Base-by-base conservation (phyloP, 2,113 vertebrate species). In the Plecturocebus donacophilus region DNA sequence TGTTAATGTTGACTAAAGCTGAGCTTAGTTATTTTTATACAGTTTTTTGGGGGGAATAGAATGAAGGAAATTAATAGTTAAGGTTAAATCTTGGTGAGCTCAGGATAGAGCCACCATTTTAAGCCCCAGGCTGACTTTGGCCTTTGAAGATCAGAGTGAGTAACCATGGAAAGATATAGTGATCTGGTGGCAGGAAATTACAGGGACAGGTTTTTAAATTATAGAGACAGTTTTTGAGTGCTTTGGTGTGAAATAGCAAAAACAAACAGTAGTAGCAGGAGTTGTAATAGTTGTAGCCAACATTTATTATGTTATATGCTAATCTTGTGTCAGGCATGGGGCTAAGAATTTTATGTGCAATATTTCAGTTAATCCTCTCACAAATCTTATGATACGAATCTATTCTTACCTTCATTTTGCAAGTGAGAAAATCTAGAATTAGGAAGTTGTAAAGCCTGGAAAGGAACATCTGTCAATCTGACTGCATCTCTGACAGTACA, bases 181-280 rank as follows among this genome's bases (percentile, higher is more conserved):
- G 12, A 64, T 90, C 64, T 95, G 61, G 80, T 80, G 87, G 70
- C 95, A 90, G 97, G 93, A 98, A 97, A 97, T 97, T 94, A 75
- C 87, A 92, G 70, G 52, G 47, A 70, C 52, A 42, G 85, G n/a
- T 87, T 95, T 95, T 49, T 70, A 82, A 96, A 97, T 95, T 84
- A 76, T 61, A 90, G 68, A 87, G 91, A 90, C 40, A 81, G 8
- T n/a, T 84, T 90, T 61, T 52, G 6, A 27, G 73, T 71, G 32
- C 47, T 75, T 94, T 19, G 11, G 30, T 27, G 45, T 81, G 19
- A 68, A 94, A 64, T 2, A 68, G n/a, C 32, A 19, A 86, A 96
- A 94, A 30, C n/a, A 80, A 83, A 61, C 20, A 79, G 32, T 16
- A 91, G 83, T 6, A 45, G 27, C 13, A 56, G 17, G 14, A 77